These are phyloP conservation scores for Odocoileus hemionus DNA, from an alignment of 2,113 vertebrate species.

Conservation along the genomic window DNA sequence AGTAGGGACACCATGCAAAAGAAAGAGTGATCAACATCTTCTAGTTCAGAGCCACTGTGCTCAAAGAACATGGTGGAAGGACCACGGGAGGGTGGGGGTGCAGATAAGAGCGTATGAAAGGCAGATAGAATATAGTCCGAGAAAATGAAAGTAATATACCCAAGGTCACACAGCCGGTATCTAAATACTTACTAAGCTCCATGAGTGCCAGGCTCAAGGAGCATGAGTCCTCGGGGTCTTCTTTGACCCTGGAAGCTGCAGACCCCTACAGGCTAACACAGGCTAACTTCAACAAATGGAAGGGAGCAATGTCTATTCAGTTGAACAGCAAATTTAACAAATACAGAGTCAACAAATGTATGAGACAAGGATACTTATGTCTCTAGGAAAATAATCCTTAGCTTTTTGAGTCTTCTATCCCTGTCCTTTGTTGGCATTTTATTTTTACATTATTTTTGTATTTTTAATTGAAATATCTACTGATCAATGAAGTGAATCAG, in stretches of 20 bases:
- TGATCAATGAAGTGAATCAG: neutral
- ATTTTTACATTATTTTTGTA: neutral
- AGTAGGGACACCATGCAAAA: neutral
- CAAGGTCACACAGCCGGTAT: neutral
- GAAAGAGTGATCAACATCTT: neutral
- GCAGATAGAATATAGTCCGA: rapidly evolving
- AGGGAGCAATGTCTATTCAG: neutral
- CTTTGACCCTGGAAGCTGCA: neutral
- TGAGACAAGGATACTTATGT: neutral
- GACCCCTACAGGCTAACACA: neutral
- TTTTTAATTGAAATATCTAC: neutral
- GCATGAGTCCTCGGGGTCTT: neutral
- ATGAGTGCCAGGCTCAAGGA: neutral
- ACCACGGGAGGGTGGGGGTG: rapidly evolving
- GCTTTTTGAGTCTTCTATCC: neutral
- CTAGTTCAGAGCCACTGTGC: neutral
- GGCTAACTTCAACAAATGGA: neutral
- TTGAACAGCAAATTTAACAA: neutral
- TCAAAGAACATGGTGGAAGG: neutral
- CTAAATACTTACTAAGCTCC: neutral
- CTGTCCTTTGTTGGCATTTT: neutral
- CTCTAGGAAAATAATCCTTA: neutral
- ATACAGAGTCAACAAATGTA: neutral
- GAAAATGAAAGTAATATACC: neutral
- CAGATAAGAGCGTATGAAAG: neutral